Evolutionary conservation across 1,140 invertebrate genomes (phyloP).

Genomic region (Lanistes nyassanus): DNA sequence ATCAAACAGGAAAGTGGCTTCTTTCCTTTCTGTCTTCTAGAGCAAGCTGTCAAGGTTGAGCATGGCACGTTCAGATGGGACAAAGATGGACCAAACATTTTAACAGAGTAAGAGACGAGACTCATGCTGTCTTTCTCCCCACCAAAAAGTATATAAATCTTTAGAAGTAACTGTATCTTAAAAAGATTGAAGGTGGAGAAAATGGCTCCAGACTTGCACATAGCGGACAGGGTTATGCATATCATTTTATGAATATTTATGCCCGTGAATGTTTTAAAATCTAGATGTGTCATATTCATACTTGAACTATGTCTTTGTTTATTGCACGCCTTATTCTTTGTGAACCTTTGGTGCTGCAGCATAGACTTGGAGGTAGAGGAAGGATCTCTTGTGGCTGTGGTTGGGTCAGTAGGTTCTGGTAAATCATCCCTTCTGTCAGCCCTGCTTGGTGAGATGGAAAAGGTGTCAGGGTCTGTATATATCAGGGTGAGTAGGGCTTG

Average conservation of each 20-base stretch:
- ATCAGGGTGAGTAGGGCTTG: slow-evolving; percentile 71
- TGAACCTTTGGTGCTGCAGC: slow-evolving; percentile 35
- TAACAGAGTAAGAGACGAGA: slow-evolving; percentile 16
- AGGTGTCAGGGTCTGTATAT: slow-evolving; percentile 73
- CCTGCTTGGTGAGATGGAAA: slow-evolving; percentile 70
- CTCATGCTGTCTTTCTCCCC: background rate
- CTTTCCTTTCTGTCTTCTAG: slow-evolving; percentile 40
- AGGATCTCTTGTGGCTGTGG: slow-evolving; percentile 65
- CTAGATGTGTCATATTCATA: too few species aligned
- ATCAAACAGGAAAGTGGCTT: background rate
- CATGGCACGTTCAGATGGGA: slow-evolving; percentile 62
- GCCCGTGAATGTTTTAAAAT: too few species aligned
- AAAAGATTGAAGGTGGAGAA: too few species aligned
- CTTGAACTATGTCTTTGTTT: too few species aligned
- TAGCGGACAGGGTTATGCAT: too few species aligned
- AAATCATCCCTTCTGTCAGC: slow-evolving; percentile 77
- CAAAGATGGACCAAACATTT: slow-evolving; percentile 3
- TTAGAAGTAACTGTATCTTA: too few species aligned
- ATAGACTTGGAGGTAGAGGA: slow-evolving; percentile 58
- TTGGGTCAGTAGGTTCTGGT: slow-evolving; percentile 75
- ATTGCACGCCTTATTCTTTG: background rate
- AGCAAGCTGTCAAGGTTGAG: slow-evolving; percentile 47
- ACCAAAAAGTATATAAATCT: too few species aligned
- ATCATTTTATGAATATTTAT: too few species aligned
- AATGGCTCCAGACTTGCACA: too few species aligned